Base-by-base conservation (phyloP, 2,888 invertebrate genomes). In the Pollenia labialis region DNA sequence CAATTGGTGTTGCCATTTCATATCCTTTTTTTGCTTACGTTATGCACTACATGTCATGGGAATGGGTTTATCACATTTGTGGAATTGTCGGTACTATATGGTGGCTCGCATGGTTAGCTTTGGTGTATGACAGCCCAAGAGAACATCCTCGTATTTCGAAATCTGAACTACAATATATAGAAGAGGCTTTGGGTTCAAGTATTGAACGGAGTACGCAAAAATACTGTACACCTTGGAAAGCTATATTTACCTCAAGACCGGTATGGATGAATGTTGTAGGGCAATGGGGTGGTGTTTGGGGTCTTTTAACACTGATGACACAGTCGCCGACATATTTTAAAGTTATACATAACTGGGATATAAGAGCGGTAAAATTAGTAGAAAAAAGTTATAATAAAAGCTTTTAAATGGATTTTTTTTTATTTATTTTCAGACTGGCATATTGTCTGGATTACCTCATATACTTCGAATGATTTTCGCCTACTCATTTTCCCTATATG, bases 271-370 rank as follows among this genome's bases (percentile, higher is more conserved):
- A 95, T 88, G 94, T 95, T 32, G 90, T 95, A 9, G 95, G 95
- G 0, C 96, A 96, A 89, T 95, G 95, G 94, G 95, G 96, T 7
- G 95, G 95, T 2, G 94, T 95, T 72, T 96, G 96, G 96, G 96
- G 96, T 1, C 93, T 96, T 23, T 95, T 96, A 68, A 96, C 96
- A 0, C 91, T 96, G 18, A 95, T 96, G 94, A 96, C 96, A 0
- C 95, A 96, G 90, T 94, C 95, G 0, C 96, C 96, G 0, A 95
- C 95, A 0, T 96, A 96, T 90, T 95, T 96, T 90, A 95, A 95
- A 88, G 94, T 95, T 74, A 94, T 96, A 71, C 95, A 96, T 89
- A 95, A 96, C 68, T 96, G 95, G 95, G 94, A 95, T 89, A 95
- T 96, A 40, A 94, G 94, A 90, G 94, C 95, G 91, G 96, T 96